Conservation (phyloP, 2,113 vertebrate genomes). For the Solea senegalensis region DNA sequence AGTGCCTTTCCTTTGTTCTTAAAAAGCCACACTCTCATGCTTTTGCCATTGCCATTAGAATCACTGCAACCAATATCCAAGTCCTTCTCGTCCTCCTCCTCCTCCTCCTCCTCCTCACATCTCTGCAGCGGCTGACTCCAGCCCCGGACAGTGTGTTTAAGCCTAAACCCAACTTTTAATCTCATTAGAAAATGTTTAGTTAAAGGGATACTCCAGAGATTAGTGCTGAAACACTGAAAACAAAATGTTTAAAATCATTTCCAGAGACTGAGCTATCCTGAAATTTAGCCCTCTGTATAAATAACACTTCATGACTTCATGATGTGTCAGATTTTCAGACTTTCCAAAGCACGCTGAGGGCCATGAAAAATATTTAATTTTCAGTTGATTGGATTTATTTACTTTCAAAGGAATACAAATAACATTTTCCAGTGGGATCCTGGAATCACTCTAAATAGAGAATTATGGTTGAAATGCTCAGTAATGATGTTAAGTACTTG, state of each 20-base stretch:
- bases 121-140: background rate
- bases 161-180: slow-evolving; percentile 12
- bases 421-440: no score
- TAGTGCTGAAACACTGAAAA: background rate
- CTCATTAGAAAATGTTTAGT: background rate
- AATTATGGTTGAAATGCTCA: background rate
- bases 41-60: slow-evolving; percentile 24
- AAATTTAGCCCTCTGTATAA: background rate
- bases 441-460: no score
- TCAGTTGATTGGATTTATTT: background rate
- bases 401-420: background rate
- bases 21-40: background rate
- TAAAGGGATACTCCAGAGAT: slow-evolving; percentile 18
- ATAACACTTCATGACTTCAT: slow-evolving; percentile 5
- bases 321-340: background rate
- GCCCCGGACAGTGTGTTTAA: background rate
- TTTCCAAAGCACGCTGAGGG: background rate
- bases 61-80: background rate
- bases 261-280: slow-evolving; percentile 10
- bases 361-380: background rate
- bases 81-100: background rate
- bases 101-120: background rate
- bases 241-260: slow-evolving; percentile 16
- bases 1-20: slow-evolving; percentile 38
- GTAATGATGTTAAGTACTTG: background rate